Evolutionary conservation across 1,140 invertebrate species (phyloP).

Genomic region (Pachypeltis micranthus): DNA sequence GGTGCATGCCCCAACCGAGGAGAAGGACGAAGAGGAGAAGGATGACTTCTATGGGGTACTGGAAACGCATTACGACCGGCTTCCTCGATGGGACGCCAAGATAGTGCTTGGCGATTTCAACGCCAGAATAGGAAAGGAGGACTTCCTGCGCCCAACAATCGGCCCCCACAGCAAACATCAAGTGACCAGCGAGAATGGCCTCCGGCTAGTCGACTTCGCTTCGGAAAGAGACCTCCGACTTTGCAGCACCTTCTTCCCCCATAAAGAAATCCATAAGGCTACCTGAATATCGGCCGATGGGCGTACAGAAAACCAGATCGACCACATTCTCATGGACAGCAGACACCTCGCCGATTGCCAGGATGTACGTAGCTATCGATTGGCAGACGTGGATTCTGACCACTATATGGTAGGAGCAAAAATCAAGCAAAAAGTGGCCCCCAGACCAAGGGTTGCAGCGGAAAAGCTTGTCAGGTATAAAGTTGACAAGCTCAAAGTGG

Average conservation of each 20-base stretch:
- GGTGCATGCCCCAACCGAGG: too few relatives aligned
- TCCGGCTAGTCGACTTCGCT: slow-evolving; percentile 22
- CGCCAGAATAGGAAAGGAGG: slow-evolving; percentile 18
- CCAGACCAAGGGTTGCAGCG: background rate
- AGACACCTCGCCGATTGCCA: background rate
- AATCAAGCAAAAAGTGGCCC: slow-evolving; percentile 12
- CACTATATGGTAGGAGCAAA: slow-evolving; percentile 20
- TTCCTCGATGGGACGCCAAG: slow-evolving; percentile 13
- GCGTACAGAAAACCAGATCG: slow-evolving; percentile 22
- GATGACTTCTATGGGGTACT: slow-evolving; percentile 18
- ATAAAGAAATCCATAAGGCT: slow-evolving; percentile 23
- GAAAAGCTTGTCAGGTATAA: background rate
- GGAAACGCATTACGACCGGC: slow-evolving; percentile 2
- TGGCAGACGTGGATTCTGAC: slow-evolving; percentile 21
- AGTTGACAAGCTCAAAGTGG: background rate
- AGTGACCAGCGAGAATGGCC: slow-evolving; percentile 22
- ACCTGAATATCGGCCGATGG: slow-evolving; percentile 21
- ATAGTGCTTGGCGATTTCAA: slow-evolving; percentile 22
- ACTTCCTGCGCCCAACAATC: background rate
- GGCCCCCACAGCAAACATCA: slow-evolving; percentile 28
- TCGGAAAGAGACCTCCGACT: too few relatives aligned
- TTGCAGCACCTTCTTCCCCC: slow-evolving; percentile 23
- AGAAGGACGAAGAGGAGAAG: slow-evolving; percentile 15
- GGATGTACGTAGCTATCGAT: slow-evolving; percentile 20
- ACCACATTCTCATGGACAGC: slow-evolving; percentile 22